Conservation (phyloP, 2,888 invertebrate species). For the Deilephila porcellus region DNA sequence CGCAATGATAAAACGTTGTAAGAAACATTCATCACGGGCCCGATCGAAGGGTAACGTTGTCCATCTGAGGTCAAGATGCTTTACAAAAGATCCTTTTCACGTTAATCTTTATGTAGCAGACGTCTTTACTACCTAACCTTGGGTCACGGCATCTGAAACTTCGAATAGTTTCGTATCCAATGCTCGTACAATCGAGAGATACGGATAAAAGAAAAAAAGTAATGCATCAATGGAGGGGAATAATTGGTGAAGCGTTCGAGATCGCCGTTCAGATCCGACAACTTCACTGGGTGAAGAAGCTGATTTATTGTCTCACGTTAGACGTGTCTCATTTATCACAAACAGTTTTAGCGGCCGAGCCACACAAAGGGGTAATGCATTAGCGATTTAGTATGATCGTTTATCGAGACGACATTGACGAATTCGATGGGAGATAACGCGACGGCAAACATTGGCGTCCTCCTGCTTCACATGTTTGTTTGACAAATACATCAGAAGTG, state of each 20-base stretch:
- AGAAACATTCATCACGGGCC: conserved; percentile 48
- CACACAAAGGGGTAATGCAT: conserved; percentile 67
- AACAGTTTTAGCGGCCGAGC: conserved; percentile 63
- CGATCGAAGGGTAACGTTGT: conserved; percentile 51
- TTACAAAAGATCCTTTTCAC: conserved; percentile 59
- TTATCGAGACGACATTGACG: conserved; percentile 68
- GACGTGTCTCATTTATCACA: conserved; percentile 73
- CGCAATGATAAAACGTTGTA: conserved; percentile 38
- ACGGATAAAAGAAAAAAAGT: conserved; percentile 44
- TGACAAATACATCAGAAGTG: conserved; percentile 31
- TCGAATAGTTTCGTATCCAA: conserved; percentile 46
- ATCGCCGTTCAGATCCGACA: conserved; percentile 51
- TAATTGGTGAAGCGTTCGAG: conserved; percentile 44
- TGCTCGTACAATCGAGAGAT: conserved; percentile 39
- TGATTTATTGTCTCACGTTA: conserved; percentile 70
- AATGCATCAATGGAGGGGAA: conserved; percentile 50
- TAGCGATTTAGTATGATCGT: conserved; percentile 62
- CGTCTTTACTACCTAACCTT: conserved; percentile 52
- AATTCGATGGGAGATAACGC: conserved; percentile 58
- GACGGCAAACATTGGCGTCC: conserved; percentile 38
- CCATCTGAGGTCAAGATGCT: conserved; percentile 59
- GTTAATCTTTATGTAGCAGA: conserved; percentile 56
- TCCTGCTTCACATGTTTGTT: conserved; percentile 35
- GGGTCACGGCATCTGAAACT: conserved; percentile 39
- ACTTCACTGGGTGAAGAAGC: conserved; percentile 59